phyloP scores from a whole-genome alignment of 2,113 vertebrate species.

The Aythya baeri region DNA sequence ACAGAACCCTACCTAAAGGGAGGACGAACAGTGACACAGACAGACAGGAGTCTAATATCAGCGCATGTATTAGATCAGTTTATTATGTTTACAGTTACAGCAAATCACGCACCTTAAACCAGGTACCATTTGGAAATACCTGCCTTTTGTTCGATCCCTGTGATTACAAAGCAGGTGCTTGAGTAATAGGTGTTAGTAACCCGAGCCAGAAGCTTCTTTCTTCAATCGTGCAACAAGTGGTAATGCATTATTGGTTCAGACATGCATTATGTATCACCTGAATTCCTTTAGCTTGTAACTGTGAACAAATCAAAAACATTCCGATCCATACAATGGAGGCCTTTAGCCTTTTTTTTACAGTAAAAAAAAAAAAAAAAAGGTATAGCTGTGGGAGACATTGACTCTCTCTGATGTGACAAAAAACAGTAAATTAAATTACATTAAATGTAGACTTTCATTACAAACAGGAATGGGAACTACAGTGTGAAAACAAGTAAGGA shows the following conservation, averaged over 20 bases:
- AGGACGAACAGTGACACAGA: neutral
- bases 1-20: neutral
- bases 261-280: neutral
- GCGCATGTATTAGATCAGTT: neutral
- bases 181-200: neutral
- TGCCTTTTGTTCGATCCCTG: neutral
- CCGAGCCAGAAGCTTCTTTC: neutral
- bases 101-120: neutral
- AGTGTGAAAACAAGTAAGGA: neutral
- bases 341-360: neutral
- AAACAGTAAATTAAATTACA: neutral
- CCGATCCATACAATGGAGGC: neutral
- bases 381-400: neutral
- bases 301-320: neutral
- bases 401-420: neutral
- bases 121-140: neutral
- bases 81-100: slow-evolving; percentile 13
- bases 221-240: neutral
- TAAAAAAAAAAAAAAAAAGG: no score
- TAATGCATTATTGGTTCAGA: neutral
- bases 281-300: neutral
- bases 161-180: neutral
- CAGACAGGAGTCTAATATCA: neutral
- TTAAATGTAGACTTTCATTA: neutral
- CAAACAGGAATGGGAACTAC: neutral